Evolutionary conservation across 2,888 invertebrate genomes (phyloP), one percentile per base, ranked within the genome.

Genomic region (Archips xylosteana): DNA sequence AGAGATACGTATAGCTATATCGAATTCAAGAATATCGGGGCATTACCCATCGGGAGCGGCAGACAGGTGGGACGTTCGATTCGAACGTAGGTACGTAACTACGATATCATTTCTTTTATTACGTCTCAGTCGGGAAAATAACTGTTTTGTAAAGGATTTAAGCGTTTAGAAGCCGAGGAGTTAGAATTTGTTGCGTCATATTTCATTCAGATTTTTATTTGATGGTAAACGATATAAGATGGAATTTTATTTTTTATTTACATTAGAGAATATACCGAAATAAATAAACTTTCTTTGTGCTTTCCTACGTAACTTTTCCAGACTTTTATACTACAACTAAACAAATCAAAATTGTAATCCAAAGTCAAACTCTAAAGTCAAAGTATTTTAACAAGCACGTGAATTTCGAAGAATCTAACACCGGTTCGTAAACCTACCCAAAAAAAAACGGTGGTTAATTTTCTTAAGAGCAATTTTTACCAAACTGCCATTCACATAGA

Each of bases 1-100:
- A 93, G 88, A 91, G 89, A 92, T 86, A 93, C 89, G 91, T 90
- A 93, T 92, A 92, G 89, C 89, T 86, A 87, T 88, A 81, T 82
- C 87, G 89, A 90, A 91, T 89, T 90, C 87, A 87, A 89, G 87
- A 88, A 87, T 85, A 82, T 83, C 82, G 83, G 84, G 83, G 84
- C 85, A 85, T 85, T 85, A 83, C 81, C 80, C 83, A 89, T 89
- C 81, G 83, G 83, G 81, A 78, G 77, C 76, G 74, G 81, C 77
- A 80, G 85, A 84, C 86, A 87, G 84, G 83, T 83, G 79, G 76
- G 78, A 62, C 63, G 60, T 68, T 54, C 68, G 71, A 75, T 65
- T 54, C 68, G 69, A 75, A 72, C 60, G 72, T 70, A 62, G 59
- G 64, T 67, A 73, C 59, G 61, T 70, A 70, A 74, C 61, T 73